phyloP scores from a whole-genome alignment of 2,797 vertebrate genomes.

The Miichthys miiuy region DNA sequence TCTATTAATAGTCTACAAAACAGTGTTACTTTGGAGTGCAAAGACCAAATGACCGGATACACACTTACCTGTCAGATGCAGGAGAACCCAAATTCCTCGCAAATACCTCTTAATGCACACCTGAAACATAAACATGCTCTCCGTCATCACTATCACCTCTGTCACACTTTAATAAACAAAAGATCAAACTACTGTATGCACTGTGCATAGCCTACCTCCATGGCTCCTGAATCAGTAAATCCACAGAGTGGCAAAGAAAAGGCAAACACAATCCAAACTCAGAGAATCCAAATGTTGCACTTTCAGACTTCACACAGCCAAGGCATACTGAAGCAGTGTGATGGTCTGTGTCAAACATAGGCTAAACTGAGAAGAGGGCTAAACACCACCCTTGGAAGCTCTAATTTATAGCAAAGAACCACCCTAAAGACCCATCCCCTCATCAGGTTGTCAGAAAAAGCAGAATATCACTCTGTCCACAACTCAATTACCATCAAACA shows the following conservation, averaged over 20 bases:
- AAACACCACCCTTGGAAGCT: constrained; percentile 16
- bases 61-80: constrained; percentile 79
- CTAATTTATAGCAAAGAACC: constrained; percentile 79
- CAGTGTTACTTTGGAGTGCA: neutral
- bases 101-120: constrained; percentile 44
- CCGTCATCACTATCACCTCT: neutral
- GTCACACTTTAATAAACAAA: too few species aligned
- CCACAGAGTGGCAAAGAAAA: constrained; percentile 38
- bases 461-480: constrained; percentile 53
- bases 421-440: constrained; percentile 53
- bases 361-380: constrained; percentile 17
- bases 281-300: constrained; percentile 20
- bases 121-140: constrained; percentile 55
- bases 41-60: neutral
- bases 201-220: constrained; percentile 71
- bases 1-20: neutral
- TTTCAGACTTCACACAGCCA: constrained; percentile 33
- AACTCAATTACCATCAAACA: constrained; percentile 68
- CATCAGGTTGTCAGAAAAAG: constrained; percentile 61
- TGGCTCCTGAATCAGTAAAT: constrained; percentile 42
- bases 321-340: constrained; percentile 35
- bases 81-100: constrained; percentile 63
- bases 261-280: constrained; percentile 18
- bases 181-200: neutral
- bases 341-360: constrained; percentile 18